phyloP scores from a whole-genome alignment of 1,140 invertebrate species.

The Ceratina japonica region DNA sequence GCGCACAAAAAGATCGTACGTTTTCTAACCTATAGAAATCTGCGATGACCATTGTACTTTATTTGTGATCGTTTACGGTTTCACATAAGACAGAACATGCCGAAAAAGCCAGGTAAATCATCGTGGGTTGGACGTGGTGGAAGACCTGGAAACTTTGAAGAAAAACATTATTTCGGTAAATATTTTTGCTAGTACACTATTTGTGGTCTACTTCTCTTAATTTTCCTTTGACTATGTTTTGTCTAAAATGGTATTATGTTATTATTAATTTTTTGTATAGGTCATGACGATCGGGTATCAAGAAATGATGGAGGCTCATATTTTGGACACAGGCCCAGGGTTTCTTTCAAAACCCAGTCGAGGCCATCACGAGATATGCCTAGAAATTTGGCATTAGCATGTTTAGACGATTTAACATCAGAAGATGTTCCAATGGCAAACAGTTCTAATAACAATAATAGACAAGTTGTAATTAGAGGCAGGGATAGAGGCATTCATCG shows the following conservation, averaged over 20 bases:
- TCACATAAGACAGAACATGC: conserved; percentile 48
- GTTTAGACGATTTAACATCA: conserved; percentile 52
- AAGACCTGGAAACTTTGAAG: conserved; percentile 22
- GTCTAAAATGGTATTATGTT: too few species aligned
- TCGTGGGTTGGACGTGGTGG: conserved; percentile 48
- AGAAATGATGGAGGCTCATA: conserved; percentile 34
- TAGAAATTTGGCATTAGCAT: conserved; percentile 1
- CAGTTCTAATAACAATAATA: conserved; percentile 57
- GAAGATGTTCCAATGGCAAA: conserved; percentile 67
- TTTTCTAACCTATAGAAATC: conserved; percentile 4
- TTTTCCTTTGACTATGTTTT: background rate
- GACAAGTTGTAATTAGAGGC: conserved; percentile 53
- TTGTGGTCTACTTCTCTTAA: background rate
- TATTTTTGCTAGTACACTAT: background rate
- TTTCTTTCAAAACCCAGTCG: conserved; percentile 67
- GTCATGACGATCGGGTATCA: conserved; percentile 66
- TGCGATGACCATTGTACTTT: background rate
- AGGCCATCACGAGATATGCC: conserved; percentile 4
- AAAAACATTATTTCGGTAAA: conserved; percentile 64
- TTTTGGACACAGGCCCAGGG: conserved; percentile 55
- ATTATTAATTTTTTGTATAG: conserved; percentile 39
- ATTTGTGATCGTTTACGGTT: background rate
- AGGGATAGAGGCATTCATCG: conserved; percentile 44
- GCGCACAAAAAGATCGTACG: background rate
- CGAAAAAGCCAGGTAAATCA: conserved; percentile 54